Evolutionary conservation across 2,888 invertebrate genomes (phyloP), one percentile per base, ranked within the genome.

Genomic region (Mythimna vitellina): DNA sequence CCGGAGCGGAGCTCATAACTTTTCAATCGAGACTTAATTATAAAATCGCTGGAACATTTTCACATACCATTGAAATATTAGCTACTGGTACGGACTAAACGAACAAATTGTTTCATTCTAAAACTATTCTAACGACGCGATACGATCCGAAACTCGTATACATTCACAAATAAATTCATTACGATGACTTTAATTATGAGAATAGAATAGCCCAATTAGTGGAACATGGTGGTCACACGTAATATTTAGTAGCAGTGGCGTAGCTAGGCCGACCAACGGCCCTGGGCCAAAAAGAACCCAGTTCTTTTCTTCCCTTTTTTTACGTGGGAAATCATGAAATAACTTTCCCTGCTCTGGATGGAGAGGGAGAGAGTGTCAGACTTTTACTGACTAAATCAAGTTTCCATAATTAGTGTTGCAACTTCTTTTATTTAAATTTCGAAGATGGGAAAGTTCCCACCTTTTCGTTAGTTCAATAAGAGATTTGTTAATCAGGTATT

Each of bases 91-190:
- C 6, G 17, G 87, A 90, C 90, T 91, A 85, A 83, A 83, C 78
- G 79, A 90, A 94, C 94, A 95, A 95, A 94, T 95, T 93, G 92
- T 93, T 92, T 91, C 80, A 88, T 89, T 89, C 88, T 85, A 80
- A 88, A 94, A 93, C 90, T 92, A 94, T 95, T 92, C 83, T 38
- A 86, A 88, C 77, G 84, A 79, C 81, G 86, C 83, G 94, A 95
- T 94, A 92, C 73, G 84, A 94, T 94, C 94, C 85, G 80, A 38
- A 70, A 54, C 66, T 70, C 70, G 62, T 58, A 77, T 79, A 74
- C 57, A 80, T 73, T 72, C 70, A 76, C 74, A 89, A 92, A 94
- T 94, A 91, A 94, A 95, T 95, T 93, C 92, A 93, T 94, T 92
- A 92, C 88, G 85, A 87, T 86, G 89, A 92, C 90, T 88, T 92